Conservation (phyloP, 2,888 invertebrate genomes). For the Lasioglossum vierecki region DNA sequence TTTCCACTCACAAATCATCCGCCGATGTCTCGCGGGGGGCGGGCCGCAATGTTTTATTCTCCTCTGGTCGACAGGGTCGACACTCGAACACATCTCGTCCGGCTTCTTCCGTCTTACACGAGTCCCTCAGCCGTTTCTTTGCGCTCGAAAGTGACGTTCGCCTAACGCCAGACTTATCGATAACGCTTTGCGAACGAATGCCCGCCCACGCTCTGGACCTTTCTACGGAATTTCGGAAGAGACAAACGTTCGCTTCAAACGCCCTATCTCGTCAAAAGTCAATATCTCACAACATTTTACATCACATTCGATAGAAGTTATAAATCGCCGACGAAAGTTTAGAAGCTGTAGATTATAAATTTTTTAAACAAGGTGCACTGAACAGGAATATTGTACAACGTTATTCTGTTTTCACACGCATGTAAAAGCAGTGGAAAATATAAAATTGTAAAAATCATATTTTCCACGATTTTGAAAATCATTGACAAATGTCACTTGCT, state of each 20-base stretch:
- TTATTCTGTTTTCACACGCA: too few relatives aligned
- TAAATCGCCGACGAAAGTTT: too few relatives aligned
- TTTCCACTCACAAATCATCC: constrained; percentile 84
- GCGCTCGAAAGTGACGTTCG: constrained; percentile 20
- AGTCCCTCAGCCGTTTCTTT: constrained; percentile 10
- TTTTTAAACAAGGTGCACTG: too few relatives aligned
- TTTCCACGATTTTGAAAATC: too few relatives aligned
- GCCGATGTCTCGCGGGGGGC: constrained; percentile 82
- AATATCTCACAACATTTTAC: not conserved
- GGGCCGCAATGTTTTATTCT: constrained; percentile 81
- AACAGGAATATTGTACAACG: too few relatives aligned
- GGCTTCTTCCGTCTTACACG: constrained; percentile 23
- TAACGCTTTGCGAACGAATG: constrained; percentile 43
- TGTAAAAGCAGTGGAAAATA: too few relatives aligned
- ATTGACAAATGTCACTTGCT: not conserved
- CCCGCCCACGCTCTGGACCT: not conserved
- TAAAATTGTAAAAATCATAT: too few relatives aligned
- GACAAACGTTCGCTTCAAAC: not conserved
- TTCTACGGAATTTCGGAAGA: not conserved
- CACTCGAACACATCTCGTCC: constrained; percentile 55
- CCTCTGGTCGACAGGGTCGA: constrained; percentile 72
- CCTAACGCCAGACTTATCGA: constrained; percentile 65
- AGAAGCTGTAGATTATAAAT: too few relatives aligned
- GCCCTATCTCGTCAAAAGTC: not conserved
- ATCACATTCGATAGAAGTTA: too few relatives aligned